Evolutionary conservation across 2,113 vertebrate genomes (phyloP), one percentile per base, ranked within the genome.

Genomic region (Microtus pennsylvanicus): DNA sequence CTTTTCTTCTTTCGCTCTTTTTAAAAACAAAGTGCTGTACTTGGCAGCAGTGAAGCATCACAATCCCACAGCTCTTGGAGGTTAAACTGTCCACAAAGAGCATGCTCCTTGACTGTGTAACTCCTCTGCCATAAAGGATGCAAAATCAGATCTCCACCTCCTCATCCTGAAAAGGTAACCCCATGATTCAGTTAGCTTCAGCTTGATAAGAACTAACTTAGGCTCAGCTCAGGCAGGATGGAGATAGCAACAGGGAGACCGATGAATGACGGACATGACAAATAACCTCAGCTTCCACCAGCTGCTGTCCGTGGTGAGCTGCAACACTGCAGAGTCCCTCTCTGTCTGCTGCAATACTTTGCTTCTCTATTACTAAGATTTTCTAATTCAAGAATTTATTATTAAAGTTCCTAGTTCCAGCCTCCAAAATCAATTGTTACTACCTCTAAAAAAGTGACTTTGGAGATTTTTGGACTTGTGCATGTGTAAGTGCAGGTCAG

Each of bases 41-140:
- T 97, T 96, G 75, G 95, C 96, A 97, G 94, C 86, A 96, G 82
- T 89, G 77, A 96, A 96, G 95, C 93, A 87, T 87, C 78, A 80
- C 67, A 94, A 87, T 21, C 22, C 67, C 69, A 75, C 3, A 91
- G 76, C 85, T 90, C 92, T 80, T 65, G 82, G 94, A 47, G 89
- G 45, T 72, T 94, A 45, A 7, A 61, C 33, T 87, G 92, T 7
- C 63, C 63, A 69, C 42, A 52, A 83, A 93, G 63, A 94, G 67
- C 72, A 91, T 63, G 50, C 50, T 86, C 58, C 55, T 94, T 94
- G n/a, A 80, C 80, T 93, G 94, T 77, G 69, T 75, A 74, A 50
- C 78, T 80, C 74, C 74, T 88, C 75, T 96, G 88, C 69, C 74
- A 83, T 78, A 77, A 28, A 88, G 58, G 65, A 86, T 55, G 52